Conservation (phyloP, 2,797 vertebrate genomes). For the Cephalopachus bancanus region DNA sequence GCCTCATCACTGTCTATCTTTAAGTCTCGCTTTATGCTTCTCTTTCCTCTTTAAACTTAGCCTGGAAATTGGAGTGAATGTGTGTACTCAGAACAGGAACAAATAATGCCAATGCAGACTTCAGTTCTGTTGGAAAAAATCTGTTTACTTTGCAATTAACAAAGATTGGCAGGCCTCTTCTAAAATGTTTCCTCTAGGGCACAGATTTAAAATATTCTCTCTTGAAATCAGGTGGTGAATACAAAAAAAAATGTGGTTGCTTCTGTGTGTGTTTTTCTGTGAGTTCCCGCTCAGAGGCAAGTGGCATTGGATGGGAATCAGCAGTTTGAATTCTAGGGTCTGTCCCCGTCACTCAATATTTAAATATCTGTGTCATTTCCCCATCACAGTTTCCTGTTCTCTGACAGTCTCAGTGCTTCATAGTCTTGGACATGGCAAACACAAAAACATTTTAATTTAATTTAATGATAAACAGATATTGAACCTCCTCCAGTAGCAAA, state of each 20-base stretch:
- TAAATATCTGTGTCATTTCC: not conserved
- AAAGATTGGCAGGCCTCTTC: not conserved
- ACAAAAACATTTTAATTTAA: slow-evolving; percentile 3
- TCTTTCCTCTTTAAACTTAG: not conserved
- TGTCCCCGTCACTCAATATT: not conserved
- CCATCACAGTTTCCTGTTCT: not conserved
- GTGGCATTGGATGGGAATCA: not conserved
- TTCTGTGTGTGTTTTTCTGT: not conserved
- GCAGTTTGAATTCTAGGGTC: not conserved
- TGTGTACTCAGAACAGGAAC: not conserved
- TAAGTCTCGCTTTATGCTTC: slow-evolving; percentile 20
- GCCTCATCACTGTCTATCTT: not conserved
- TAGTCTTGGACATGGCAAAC: not conserved
- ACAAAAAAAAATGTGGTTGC: not conserved
- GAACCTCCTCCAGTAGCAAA: not conserved
- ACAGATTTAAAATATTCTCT: slow-evolving; percentile 48
- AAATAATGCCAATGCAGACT: not conserved
- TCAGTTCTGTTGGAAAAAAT: not conserved
- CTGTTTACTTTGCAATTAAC: slow-evolving; percentile 38
- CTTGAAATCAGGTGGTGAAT: slow-evolving; percentile 41
- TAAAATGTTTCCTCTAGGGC: slow-evolving; percentile 29
- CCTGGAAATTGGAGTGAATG: not conserved
- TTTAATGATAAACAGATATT: not conserved
- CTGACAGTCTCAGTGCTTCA: not conserved
- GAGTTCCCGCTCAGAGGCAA: not conserved